Evolutionary conservation across 2,888 invertebrate species (phyloP).

Genomic region (Priocnemis perturbator): DNA sequence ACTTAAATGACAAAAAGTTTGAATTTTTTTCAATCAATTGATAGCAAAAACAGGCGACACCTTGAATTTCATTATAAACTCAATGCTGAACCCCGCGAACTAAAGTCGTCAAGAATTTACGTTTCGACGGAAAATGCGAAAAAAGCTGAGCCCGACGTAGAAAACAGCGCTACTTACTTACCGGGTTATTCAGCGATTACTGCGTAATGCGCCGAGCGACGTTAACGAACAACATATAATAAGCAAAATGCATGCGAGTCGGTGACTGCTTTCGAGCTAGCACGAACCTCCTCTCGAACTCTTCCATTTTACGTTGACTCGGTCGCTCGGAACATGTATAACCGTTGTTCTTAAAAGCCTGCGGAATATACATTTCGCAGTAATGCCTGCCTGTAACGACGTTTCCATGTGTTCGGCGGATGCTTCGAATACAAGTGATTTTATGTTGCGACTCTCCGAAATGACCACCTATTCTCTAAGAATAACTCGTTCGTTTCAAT

Average conservation of each 20-base stretch:
- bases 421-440: slow-evolving; percentile 9
- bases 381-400: slow-evolving; percentile 11
- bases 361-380: slow-evolving; percentile 24
- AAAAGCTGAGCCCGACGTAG: slow-evolving; percentile 4
- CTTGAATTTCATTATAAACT: too few species aligned
- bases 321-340: slow-evolving; percentile 10
- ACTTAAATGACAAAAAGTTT: too few species aligned
- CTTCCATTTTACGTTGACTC: slow-evolving; percentile 18
- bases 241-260: slow-evolving; percentile 34
- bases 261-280: slow-evolving; percentile 23
- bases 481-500: slow-evolving; percentile 25
- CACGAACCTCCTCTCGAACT: slow-evolving; percentile 30
- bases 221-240: slow-evolving; percentile 37
- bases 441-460: slow-evolving; percentile 22
- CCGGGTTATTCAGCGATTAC: slow-evolving; percentile 35
- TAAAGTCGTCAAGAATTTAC: too few species aligned
- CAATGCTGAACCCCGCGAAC: too few species aligned
- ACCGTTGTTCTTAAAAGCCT: slow-evolving; percentile 32
- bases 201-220: slow-evolving; percentile 42
- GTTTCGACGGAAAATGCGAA: too few species aligned
- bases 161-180: slow-evolving; percentile 25
- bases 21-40: too few species aligned
- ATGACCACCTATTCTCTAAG: background rate
- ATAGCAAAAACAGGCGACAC: too few species aligned
- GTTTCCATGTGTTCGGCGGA: too few species aligned